Evolutionary conservation across 2,797 vertebrate genomes (phyloP), one percentile per base, ranked within the genome.

Genomic region (Staurois parvus): DNA sequence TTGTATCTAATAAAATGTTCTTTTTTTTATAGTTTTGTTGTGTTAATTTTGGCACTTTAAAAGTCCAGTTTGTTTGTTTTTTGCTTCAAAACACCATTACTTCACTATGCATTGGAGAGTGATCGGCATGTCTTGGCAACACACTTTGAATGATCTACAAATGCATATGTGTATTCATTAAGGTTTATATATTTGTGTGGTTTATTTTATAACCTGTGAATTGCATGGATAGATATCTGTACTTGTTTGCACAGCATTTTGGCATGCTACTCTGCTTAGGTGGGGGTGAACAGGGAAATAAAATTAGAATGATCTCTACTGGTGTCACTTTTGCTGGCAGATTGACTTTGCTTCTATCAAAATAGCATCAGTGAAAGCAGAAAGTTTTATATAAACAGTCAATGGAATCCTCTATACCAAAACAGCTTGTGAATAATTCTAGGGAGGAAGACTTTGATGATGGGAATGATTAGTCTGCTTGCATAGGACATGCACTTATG

Each of bases 301-400:
- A 86, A 82, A 72, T 86, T 86, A 86, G 85, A 81, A 75, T 26
- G 24, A 2, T 5, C 12, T 5, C 19, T 66, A 34, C 73, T 83
- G 81, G 30, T 76, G 62, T 76, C 69, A 69, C 32, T 42, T 78
- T 83, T 52, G 68, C 52, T 86, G 79, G 73, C 80, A 69, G 40
- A 79, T 67, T 52, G 62, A 11, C 67, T 68, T 68, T 68, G 42
- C 45, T 78, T 73, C 64, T 72, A 64, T 79, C 34, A 84, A 77
- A 84, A 79, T 73, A 78, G 75, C 48, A 79, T 78, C 70, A 19
- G 9, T 66, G 83, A 84, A 72, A 64, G 26, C 11, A 59, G 67
- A 48, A 37, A n/a, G 66, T 70, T 69, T 19, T 70, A 17, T 70
- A 17, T 17, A 70, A 9, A 21, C 1, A 40, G 78, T 80, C 78